These are phyloP conservation scores for Acrossocheilus fasciatus DNA, from an alignment of 2,797 vertebrate genomes.

Conservation along the genomic window DNA sequence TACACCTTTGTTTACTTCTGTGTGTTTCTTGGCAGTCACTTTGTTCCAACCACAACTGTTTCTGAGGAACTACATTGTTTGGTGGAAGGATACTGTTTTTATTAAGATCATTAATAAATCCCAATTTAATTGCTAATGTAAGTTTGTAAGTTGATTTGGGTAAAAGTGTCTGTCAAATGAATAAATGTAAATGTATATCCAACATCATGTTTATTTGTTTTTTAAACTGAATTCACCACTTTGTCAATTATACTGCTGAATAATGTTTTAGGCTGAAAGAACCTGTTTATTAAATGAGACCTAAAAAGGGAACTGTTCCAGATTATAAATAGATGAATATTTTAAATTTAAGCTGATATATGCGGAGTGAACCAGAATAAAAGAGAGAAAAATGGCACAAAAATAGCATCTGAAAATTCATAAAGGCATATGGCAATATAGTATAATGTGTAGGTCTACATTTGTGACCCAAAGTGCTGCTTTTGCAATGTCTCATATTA, in stretches of 20 bases:
- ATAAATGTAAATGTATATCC: not conserved
- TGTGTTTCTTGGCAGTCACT: too few relatives aligned
- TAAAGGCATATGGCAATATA: not conserved
- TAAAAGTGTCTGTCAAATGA: not conserved
- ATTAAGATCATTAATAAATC: too few relatives aligned
- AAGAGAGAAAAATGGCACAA: not conserved
- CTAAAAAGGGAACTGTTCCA: not conserved
- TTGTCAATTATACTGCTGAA: not conserved
- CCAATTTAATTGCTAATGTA: too few relatives aligned
- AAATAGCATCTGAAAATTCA: not conserved
- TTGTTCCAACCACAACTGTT: too few relatives aligned
- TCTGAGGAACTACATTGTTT: too few relatives aligned
- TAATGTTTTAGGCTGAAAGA: not conserved
- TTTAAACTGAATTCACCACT: not conserved
- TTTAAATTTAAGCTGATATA: not conserved
- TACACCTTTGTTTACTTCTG: too few relatives aligned
- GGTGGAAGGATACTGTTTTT: too few relatives aligned
- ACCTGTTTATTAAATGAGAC: not conserved
- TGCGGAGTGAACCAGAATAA: not conserved
- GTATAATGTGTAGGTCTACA: not conserved
- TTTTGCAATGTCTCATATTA: not conserved
- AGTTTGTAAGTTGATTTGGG: too few relatives aligned
- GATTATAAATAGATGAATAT: not conserved
- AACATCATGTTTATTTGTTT: not conserved
- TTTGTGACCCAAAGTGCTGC: not conserved